Base-by-base conservation (phyloP, 2,888 invertebrate genomes). In the Ctena decussata region DNA sequence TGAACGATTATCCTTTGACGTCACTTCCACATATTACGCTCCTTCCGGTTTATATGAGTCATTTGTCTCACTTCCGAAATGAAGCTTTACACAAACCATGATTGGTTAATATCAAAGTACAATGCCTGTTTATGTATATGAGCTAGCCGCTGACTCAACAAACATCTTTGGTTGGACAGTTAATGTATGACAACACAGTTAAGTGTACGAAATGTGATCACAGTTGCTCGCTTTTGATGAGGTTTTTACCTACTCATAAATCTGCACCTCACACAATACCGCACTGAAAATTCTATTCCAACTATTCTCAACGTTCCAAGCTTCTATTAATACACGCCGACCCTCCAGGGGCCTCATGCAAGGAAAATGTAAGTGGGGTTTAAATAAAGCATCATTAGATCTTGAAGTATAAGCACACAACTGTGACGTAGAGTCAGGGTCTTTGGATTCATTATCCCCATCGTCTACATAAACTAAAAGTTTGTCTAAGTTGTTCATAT, bases 231-330 rank as follows among this genome's bases (percentile, higher is more conserved):
- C 57, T 60, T 77, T 77, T 69, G 69, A 77, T 77, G 77, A 77
- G 77, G 77, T 77, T 8, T 6, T n/a, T 15, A 21, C 46, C 80
- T 89, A 93, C 86, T 89, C 90, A 70, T 96, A 96, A 35, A 96
- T 96, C 94, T 96, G 95, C 12, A 96, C 96, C 93, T 96, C 96
- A 90, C 96, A 96, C 30, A 96, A 93, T 32, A 96, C 96, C 41
- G 96, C 96, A 71, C 96, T 96, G 93, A 96, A 96, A 24, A 96
- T 94, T 71, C 96, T 92, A 85, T 96, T 96, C 96, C 96, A 96
- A 70, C 96, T 94, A 89, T 96, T 96, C 49, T 96, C 95, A 21
- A 96, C 95, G 37, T 96, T 96, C 90, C 96, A 96, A 2, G 96
- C 96, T 90, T 96, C 96, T 70, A 96, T 96, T 91, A 96, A 96